Conservation (phyloP, 1,140 invertebrate species). For the Heliconius congener region DNA sequence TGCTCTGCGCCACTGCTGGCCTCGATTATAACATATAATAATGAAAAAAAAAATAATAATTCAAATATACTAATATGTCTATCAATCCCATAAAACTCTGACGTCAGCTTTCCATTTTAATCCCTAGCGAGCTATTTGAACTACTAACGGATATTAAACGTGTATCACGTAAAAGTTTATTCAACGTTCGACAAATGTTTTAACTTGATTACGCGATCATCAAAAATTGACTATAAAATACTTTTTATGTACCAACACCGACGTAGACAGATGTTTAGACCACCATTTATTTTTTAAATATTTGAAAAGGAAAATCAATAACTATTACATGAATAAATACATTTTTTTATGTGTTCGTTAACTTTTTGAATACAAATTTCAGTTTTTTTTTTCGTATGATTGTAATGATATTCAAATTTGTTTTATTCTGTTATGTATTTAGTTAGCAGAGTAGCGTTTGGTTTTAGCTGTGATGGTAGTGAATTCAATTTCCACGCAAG, state of each 20-base stretch:
- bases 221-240: slow-evolving; percentile 33
- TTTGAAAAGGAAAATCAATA: slow-evolving; percentile 24
- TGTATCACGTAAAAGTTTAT: slow-evolving; percentile 38
- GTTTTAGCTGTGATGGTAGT: too few species aligned
- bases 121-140: slow-evolving; percentile 40
- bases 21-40: neutral
- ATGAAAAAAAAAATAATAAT: neutral
- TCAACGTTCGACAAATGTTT: slow-evolving; percentile 34
- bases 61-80: too few species aligned
- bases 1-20: too few species aligned
- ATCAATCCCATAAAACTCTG: slow-evolving; percentile 35
- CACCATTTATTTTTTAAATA: neutral
- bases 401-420: neutral
- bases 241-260: neutral
- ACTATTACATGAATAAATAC: slow-evolving; percentile 8
- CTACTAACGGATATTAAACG: slow-evolving; percentile 44
- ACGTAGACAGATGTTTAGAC: neutral
- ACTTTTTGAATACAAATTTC: slow-evolving; percentile 10
- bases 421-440: neutral
- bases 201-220: slow-evolving; percentile 39
- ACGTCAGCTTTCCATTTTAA: slow-evolving; percentile 40
- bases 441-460: too few species aligned
- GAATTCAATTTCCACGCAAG: neutral
- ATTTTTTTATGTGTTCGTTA: slow-evolving; percentile 11
- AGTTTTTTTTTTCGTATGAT: neutral